These are phyloP conservation scores for Bombus fervidus DNA, from an alignment of 1,140 invertebrate genomes.

Conservation along the genomic window DNA sequence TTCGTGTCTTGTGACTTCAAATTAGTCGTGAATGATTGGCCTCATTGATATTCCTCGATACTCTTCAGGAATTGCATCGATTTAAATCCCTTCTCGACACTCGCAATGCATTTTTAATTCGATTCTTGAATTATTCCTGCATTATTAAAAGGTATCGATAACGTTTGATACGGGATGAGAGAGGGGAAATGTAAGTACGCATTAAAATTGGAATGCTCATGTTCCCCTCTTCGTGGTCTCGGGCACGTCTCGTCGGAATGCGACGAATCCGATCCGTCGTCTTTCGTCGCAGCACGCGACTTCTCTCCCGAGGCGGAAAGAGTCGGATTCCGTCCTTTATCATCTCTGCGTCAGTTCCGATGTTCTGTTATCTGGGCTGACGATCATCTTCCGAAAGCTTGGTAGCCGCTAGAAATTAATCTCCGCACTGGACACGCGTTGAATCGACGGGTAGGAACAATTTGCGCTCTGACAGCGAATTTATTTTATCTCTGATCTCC, in stretches of 20 bases:
- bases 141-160: background rate
- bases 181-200: background rate
- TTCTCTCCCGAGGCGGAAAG: constrained; percentile 8
- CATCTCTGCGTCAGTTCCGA: constrained; percentile 41
- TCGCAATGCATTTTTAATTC: constrained; percentile 28
- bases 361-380: constrained; percentile 25
- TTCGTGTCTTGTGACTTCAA: too few relatives aligned
- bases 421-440: background rate
- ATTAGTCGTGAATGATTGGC: constrained; percentile 4
- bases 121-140: background rate
- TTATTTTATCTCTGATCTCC: constrained; percentile 17
- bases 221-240: constrained; percentile 26
- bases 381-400: constrained; percentile 20
- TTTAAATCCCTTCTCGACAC: background rate
- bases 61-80: background rate
- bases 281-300: constrained; percentile 61
- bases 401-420: background rate
- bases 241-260: constrained; percentile 52
- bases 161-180: background rate
- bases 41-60: constrained; percentile 14
- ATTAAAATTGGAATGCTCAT: constrained; percentile 28
- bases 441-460: background rate
- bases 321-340: constrained; percentile 48
- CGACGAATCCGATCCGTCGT: constrained; percentile 40
- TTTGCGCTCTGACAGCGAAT: background rate